A percentile compares a stretch with the other conserved stretches of the same genome.
Evolutionary conservation across 1,140 invertebrate genomes (phyloP).

Genomic region (Drosophila burlai): DNA sequence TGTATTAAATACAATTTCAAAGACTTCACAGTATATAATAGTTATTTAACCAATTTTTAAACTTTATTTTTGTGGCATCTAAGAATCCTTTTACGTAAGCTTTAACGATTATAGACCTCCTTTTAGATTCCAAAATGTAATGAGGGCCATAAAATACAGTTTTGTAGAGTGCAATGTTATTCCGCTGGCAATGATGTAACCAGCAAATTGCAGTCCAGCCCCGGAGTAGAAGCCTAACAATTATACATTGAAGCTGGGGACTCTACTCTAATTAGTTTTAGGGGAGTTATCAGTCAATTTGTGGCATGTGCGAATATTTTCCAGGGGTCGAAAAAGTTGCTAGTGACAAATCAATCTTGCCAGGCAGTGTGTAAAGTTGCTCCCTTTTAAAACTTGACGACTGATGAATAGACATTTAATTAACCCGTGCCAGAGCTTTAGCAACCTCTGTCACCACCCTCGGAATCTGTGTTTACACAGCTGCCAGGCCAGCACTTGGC

Average conservation of each 20-base stretch:
- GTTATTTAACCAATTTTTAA: too few relatives aligned
- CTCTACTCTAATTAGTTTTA: background rate
- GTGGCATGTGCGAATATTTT: conserved; percentile 6
- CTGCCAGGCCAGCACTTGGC: conserved; percentile 34
- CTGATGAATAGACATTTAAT: conserved; percentile 54
- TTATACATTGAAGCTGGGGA: conserved; percentile 7
- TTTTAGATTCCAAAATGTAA: background rate
- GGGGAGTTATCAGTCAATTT: conserved; percentile 18
- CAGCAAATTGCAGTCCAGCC: conserved; percentile 20
- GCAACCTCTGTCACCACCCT: conserved; percentile 36
- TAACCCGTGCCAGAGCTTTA: conserved; percentile 34
- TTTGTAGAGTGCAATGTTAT: conserved; percentile 5
- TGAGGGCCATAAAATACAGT: background rate
- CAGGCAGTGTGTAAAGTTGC: conserved; percentile 19
- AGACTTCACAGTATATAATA: background rate
- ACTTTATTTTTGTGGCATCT: background rate
- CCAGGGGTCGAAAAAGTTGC: background rate
- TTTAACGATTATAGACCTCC: background rate
- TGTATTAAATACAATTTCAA: background rate
- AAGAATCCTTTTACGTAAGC: background rate
- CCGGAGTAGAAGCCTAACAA: conserved; percentile 17
- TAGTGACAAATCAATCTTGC: conserved; percentile 36
- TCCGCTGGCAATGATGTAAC: conserved; percentile 15
- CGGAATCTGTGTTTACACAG: conserved; percentile 42
- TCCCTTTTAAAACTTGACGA: conserved; percentile 16